phyloP scores from a whole-genome alignment of 2,113 vertebrate species.

The Pseudorhombus dupliciocellatus region DNA sequence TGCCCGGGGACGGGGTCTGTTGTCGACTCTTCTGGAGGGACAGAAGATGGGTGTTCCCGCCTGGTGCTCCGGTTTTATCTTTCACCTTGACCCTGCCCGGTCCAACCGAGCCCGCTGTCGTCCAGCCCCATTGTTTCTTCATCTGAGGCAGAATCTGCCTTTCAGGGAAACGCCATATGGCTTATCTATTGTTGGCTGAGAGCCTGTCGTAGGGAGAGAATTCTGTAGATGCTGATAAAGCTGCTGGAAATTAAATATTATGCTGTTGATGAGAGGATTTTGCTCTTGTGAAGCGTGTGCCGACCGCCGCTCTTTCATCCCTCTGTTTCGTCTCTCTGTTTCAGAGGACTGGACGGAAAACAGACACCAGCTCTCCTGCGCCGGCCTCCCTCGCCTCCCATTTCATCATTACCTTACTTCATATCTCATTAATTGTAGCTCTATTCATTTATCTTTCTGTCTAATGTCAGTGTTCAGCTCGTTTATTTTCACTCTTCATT shows the following conservation, averaged over 20 bases:
- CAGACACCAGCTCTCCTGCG: constrained; percentile 58
- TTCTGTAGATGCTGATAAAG: constrained; percentile 56
- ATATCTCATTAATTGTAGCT: constrained; percentile 31
- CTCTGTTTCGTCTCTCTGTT: constrained; percentile 69
- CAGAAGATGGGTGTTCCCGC: constrained; percentile 47
- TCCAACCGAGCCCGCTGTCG: constrained; percentile 19
- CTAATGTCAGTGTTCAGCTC: constrained; percentile 39
- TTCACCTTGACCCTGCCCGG: constrained; percentile 54
- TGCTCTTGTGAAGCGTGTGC: constrained; percentile 59
- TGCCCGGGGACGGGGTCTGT: constrained; percentile 38
- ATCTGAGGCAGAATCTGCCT: constrained; percentile 58
- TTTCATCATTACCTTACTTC: constrained; percentile 42
- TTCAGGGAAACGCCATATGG: constrained; percentile 55
- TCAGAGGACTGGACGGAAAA: constrained; percentile 63
- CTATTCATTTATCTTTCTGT: constrained; percentile 30
- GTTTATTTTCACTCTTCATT: constrained; percentile 8
- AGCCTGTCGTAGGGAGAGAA: constrained; percentile 54
- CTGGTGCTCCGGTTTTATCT: constrained; percentile 35
- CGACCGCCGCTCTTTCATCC: constrained; percentile 65
- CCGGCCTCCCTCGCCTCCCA: constrained; percentile 39
- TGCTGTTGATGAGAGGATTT: constrained; percentile 56
- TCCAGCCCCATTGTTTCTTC: constrained; percentile 48
- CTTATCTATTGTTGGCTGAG: constrained; percentile 61
- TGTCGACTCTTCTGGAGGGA: constrained; percentile 50
- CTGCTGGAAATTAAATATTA: constrained; percentile 65